These are phyloP conservation scores for Podabrus alpinus DNA, from an alignment of 2,888 invertebrate genomes.

Conservation along the genomic window DNA sequence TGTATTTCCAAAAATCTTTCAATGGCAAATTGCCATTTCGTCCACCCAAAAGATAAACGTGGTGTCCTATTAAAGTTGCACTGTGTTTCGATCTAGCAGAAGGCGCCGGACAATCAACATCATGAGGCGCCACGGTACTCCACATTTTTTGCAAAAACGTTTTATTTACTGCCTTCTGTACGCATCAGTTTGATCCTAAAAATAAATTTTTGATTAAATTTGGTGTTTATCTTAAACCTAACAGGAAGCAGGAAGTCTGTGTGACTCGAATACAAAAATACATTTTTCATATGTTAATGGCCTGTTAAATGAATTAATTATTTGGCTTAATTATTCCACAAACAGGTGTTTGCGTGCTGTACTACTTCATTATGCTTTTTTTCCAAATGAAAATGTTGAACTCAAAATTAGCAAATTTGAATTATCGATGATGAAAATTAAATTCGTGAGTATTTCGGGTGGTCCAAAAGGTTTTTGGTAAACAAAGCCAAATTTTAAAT, in stretches of 20 bases:
- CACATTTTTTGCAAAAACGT: constrained; percentile 56
- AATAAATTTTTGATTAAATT: neutral
- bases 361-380: neutral
- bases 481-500: neutral
- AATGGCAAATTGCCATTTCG: constrained; percentile 80
- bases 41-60: constrained; percentile 83
- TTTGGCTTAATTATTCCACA: neutral
- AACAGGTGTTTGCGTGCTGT: constrained; percentile 21
- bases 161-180: neutral
- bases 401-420: neutral
- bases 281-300: neutral
- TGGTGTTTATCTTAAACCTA: neutral
- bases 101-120: constrained; percentile 62
- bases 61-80: constrained; percentile 75
- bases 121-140: constrained; percentile 62
- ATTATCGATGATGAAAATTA: neutral
- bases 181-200: neutral
- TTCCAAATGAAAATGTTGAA: neutral
- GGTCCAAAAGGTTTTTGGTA: neutral
- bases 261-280: neutral
- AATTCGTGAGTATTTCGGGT: neutral
- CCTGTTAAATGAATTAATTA: neutral
- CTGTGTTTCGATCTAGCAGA: constrained; percentile 82
- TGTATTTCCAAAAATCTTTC: constrained; percentile 84
- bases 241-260: neutral